Conservation (phyloP, 2,888 invertebrate genomes). For the Poecilus cupreus region DNA sequence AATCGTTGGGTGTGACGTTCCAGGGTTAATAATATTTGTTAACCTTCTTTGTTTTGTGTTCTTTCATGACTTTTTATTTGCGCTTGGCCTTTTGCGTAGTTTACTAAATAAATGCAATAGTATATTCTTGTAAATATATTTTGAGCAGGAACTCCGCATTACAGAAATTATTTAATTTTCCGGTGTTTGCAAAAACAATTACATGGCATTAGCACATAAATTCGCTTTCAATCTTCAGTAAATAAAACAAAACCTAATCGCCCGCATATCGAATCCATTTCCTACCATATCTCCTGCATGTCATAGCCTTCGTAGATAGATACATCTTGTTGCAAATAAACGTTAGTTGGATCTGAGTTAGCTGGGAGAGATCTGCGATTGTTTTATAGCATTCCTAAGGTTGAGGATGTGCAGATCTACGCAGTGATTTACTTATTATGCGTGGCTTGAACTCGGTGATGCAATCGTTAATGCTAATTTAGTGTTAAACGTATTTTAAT, state of each 20-base stretch:
- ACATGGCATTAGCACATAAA: constrained; percentile 18
- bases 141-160: background rate
- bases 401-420: constrained; percentile 12
- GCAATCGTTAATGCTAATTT: constrained; percentile 48
- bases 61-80: no score
- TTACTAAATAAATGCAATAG: no score
- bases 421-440: constrained; percentile 41
- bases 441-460: constrained; percentile 3
- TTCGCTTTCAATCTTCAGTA: constrained; percentile 19
- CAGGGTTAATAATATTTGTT: no score
- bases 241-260: constrained; percentile 42
- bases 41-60: no score
- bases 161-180: constrained; percentile 11
- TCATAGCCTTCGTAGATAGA: constrained; percentile 19
- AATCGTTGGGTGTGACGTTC: no score
- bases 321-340: constrained; percentile 24
- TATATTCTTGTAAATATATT: background rate
- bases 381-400: constrained; percentile 33
- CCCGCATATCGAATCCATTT: constrained; percentile 41
- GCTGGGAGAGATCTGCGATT: constrained; percentile 19
- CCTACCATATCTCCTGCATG: constrained; percentile 22
- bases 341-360: constrained; percentile 4
- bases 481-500: constrained; percentile 48
- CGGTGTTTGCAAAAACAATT: constrained; percentile 15
- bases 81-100: no score